Conservation (phyloP, 2,888 invertebrate genomes). For the Barypeithes pellucidus region DNA sequence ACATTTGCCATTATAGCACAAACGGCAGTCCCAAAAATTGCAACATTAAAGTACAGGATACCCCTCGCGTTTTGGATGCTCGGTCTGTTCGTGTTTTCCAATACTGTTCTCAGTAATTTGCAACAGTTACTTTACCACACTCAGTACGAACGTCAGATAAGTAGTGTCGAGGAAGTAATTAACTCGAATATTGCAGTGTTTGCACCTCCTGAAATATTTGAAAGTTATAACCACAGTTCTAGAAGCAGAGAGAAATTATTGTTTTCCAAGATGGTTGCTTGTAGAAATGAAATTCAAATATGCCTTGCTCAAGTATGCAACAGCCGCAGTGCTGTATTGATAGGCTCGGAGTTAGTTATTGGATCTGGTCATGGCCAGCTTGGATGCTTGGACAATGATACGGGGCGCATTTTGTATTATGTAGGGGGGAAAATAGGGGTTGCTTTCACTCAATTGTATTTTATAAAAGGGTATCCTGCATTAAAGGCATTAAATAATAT, state of each 20-base stretch:
- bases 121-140: neutral
- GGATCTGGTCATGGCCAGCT: neutral
- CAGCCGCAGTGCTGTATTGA: neutral
- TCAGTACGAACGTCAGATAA: constrained; percentile 9
- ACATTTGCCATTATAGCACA: neutral
- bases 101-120: neutral
- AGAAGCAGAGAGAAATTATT: neutral
- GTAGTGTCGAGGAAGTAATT: neutral
- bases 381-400: neutral
- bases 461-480: constrained; percentile 27
- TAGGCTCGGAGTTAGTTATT: neutral
- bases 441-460: constrained; percentile 12
- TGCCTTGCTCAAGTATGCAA: neutral
- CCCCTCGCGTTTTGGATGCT: constrained; percentile 25
- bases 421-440: neutral
- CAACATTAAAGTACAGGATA: constrained; percentile 14
- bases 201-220: constrained; percentile 4
- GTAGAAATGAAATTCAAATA: neutral
- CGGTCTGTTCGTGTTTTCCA: constrained; percentile 8
- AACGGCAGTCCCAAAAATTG: neutral
- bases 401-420: constrained; percentile 2
- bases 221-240: constrained; percentile 6
- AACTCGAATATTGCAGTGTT: constrained; percentile 1
- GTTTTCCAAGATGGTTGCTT: constrained; percentile 9
- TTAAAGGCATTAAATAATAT: constrained; percentile 6